Evolutionary conservation across 2,113 vertebrate species (phyloP), one percentile per base, ranked within the genome.

Genomic region (Apeltes quadracus): DNA sequence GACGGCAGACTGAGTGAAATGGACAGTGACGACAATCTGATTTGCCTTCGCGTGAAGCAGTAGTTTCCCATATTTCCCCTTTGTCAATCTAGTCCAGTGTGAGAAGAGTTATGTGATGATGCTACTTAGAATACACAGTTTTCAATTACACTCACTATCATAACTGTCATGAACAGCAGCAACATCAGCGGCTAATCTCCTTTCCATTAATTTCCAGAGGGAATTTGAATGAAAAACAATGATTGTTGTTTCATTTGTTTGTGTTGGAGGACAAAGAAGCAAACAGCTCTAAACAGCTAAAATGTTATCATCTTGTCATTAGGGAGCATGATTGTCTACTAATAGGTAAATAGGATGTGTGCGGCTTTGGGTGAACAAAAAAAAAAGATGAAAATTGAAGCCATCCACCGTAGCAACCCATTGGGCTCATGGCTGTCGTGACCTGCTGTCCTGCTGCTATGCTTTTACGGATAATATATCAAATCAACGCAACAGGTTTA

Each of bases 41-140:
- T 84, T 84, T 76, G 57, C 72, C 51, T 74, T 61, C 77, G 82
- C 68, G 68, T 75, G 71, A 79, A 74, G 65, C 73, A 76, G 53
- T 76, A 77, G 75, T 82, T 86, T 80, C 69, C 84, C 79, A 81
- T 84, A 74, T 86, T 88, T 87, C 69, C 83, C 84, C 77, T 85
- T 83, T 86, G 68, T 68, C 23, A 43, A 83, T 64, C 58, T 15
- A 38, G 63, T 61, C 74, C 64, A 72, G 57, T 62, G 69, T 29
- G 68, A 69, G 73, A 69, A 22, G 64, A 78, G 76, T 74, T 77
- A 87, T 81, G 71, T 44, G 74, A 62, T 79, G 72, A 62, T 79
- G 72, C 72, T 71, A 65, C 80, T 69, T 7, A 71, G 61, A 87
- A 83, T 84, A 50, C 51, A 72, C 77, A 54, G 56, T 85, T 84